Evolutionary conservation across 2,888 invertebrate species (phyloP), one percentile per base, ranked within the genome.

Genomic region (Pollenia labialis): DNA sequence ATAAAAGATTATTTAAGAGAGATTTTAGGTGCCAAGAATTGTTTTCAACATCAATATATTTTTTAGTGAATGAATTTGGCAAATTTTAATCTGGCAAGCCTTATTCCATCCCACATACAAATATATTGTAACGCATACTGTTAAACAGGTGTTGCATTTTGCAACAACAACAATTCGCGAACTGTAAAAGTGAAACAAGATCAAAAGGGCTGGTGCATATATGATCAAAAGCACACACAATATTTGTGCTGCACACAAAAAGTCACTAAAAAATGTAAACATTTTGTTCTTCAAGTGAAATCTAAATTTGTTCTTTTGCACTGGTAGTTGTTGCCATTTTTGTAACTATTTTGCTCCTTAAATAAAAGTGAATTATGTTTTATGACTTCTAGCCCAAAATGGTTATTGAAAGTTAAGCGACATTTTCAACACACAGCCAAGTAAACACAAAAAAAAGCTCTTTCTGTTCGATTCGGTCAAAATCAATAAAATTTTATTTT

Each of bases 361-460:
- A 79, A 76, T 81, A 81, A 81, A 76, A 81, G 50, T 84, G 81
- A 87, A 77, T 84, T 81, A 87, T 84, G 87, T 81, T 81, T 87
- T 87, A 87, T 87, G 77, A 87, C 48, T 81, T 68, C 62, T 56
- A 60, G 60, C 87, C 77, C 14, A 84, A 87, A 87, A 87, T 87
- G 87, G 87, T 81, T 81, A 74, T 77, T 74, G 81, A 87, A 87
- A 87, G 87, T 58, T 74, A 84, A 77, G 84, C 85, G 85, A 83
- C 82, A 68, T 77, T 74, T 54, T 50, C 62, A 54, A 71, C 79
- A 82, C n/a, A 69, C 18, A 84, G 8, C n/a, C 56, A 52, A 10
- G 48, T 58, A 46, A 23, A 68, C 52, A 48, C 68, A 71, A 14
- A 44, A 40, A 18, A 18, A 9, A 16, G 46, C 3, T 52, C 8